Conservation (phyloP, 2,888 invertebrate species). For the Macropis europaea region DNA sequence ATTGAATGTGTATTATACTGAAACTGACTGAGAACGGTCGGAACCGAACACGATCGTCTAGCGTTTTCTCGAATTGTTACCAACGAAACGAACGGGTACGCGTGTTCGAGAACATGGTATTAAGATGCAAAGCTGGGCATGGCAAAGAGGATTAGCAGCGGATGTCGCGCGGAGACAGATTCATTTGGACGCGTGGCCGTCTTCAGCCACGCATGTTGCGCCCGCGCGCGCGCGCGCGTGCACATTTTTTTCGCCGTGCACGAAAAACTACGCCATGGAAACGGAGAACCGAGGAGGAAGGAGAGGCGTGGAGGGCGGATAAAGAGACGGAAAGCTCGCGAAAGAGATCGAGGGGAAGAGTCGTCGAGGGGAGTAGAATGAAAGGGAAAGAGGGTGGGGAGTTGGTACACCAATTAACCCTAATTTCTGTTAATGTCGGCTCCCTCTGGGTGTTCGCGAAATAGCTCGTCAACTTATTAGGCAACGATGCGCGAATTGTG, state of each 20-base stretch:
- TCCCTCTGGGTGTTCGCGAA: constrained; percentile 61
- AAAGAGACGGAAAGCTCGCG: not conserved
- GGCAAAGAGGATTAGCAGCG: constrained; percentile 62
- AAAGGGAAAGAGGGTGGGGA: constrained; percentile 43
- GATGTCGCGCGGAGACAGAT: constrained; percentile 44
- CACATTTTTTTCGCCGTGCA: constrained; percentile 23
- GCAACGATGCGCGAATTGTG: constrained; percentile 47
- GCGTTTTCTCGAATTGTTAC: not conserved
- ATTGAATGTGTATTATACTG: too few species aligned
- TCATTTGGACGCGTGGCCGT: constrained; percentile 48
- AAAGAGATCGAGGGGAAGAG: not conserved
- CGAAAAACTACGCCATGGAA: not conserved
- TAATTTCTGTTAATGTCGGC: constrained; percentile 77
- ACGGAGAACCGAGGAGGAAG: constrained; percentile 12
- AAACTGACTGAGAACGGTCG: not conserved
- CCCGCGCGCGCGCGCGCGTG: not conserved
- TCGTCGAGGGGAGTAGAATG: not conserved
- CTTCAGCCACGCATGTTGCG: constrained; percentile 19
- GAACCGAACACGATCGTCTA: not conserved
- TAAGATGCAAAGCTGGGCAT: constrained; percentile 53
- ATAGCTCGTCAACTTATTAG: constrained; percentile 47
- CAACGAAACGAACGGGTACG: not conserved
- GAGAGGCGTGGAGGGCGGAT: not conserved
- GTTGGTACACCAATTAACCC: constrained; percentile 77
- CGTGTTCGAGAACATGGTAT: not conserved